Evolutionary conservation across 2,888 invertebrate species (phyloP).

Genomic region (Cantharis rustica): DNA sequence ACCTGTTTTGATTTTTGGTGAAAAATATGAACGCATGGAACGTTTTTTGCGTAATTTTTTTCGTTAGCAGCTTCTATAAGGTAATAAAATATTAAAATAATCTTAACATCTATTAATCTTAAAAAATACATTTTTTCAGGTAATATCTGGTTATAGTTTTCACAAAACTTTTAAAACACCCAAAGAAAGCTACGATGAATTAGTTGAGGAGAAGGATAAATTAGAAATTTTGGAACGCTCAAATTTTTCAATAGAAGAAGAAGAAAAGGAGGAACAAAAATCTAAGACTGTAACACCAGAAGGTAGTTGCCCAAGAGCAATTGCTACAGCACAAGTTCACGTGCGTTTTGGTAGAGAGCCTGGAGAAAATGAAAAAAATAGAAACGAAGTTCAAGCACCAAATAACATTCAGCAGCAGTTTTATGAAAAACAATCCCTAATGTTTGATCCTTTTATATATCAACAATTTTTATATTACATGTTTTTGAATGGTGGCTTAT

Average conservation of each 20-base stretch:
- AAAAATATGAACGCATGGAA: background rate
- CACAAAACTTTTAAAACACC: conserved; percentile 42
- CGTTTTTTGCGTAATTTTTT: background rate
- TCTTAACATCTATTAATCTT: too few relatives aligned
- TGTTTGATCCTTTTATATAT: background rate
- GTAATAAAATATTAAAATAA: too few relatives aligned
- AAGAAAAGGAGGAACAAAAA: background rate
- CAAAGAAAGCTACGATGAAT: conserved; percentile 31
- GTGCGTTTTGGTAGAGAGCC: background rate
- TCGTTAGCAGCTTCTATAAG: background rate
- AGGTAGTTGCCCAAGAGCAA: background rate
- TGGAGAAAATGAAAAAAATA: background rate
- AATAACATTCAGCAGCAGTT: background rate
- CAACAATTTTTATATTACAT: background rate
- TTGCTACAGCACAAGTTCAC: background rate
- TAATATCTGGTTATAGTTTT: background rate
- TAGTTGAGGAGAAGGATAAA: conserved; percentile 43
- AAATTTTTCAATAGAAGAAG: conserved; percentile 35
- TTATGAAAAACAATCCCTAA: background rate
- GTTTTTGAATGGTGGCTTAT: background rate
- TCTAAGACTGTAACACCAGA: background rate
- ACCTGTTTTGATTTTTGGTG: background rate
- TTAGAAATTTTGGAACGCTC: conserved; percentile 45
- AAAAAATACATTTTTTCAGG: background rate
- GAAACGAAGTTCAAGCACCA: background rate